Percentiles rank a stretch among this genome's conserved stretches.
Evolutionary conservation across 2,113 vertebrate species (phyloP).

Genomic region (Misgurnus anguillicaudatus): DNA sequence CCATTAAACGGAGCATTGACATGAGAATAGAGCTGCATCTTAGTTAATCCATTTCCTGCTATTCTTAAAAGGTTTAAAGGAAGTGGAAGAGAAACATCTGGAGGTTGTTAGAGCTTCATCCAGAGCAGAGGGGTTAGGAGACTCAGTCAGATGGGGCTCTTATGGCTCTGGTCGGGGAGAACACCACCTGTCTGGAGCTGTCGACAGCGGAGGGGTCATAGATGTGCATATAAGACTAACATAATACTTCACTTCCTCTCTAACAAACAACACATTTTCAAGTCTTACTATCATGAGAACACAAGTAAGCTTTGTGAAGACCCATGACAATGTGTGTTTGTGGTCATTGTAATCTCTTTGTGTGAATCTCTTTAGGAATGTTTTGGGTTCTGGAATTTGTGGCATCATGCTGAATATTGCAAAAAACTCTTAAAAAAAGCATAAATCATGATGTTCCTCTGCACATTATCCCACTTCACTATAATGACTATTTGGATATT

Average conservation of each 20-base stretch:
- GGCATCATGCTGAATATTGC: background rate
- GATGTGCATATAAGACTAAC: background rate
- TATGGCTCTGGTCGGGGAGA: background rate
- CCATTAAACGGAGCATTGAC: conserved; percentile 20
- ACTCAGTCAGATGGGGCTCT: background rate
- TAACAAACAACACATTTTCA: background rate
- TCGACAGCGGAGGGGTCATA: conserved; percentile 4
- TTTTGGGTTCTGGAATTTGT: background rate
- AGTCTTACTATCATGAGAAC: background rate
- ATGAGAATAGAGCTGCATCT: conserved; percentile 37
- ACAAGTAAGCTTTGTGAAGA: no score
- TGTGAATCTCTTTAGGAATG: background rate
- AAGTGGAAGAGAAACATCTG: conserved; percentile 48
- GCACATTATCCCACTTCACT: no score
- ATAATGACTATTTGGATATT: no score
- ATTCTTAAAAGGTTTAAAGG: conserved; percentile 33
- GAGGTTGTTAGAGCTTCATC: conserved; percentile 40
- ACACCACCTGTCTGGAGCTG: conserved; percentile 43
- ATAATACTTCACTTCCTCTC: conserved; percentile 19
- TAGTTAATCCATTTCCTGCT: conserved; percentile 49
- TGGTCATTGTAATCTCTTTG: conserved; percentile 22
- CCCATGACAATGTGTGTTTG: background rate
- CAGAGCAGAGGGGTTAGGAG: conserved; percentile 36
- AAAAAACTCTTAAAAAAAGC: background rate
- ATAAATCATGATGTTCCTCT: no score